phyloP scores from a whole-genome alignment of 2,888 invertebrate species.

The Tridacna crocea region DNA sequence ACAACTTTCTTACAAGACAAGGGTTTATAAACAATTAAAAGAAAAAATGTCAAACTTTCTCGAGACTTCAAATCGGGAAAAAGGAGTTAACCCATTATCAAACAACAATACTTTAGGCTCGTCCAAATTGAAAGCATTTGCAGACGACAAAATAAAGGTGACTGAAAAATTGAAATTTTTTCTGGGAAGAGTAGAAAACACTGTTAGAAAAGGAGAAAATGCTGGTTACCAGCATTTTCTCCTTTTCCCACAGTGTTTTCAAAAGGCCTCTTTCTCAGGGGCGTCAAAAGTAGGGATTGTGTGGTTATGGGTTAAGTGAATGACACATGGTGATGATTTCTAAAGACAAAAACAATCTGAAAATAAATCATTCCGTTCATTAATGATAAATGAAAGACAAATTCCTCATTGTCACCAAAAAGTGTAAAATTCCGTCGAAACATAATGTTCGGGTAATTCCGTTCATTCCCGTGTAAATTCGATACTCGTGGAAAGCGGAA shows the following conservation, averaged over 20 bases:
- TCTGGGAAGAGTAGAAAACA: not conserved
- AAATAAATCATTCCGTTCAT: conserved; percentile 13
- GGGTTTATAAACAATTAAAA: no score
- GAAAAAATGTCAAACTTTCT: no score
- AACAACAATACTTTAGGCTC: no score
- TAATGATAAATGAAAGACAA: conserved; percentile 18
- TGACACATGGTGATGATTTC: no score
- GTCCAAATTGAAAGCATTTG: no score
- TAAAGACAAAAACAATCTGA: not conserved
- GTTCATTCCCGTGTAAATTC: conserved; percentile 37
- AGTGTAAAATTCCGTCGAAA: not conserved
- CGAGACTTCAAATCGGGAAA: no score
- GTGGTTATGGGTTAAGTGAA: not conserved
- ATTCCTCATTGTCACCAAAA: conserved; percentile 18
- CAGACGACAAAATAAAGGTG: no score
- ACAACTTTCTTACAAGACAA: no score
- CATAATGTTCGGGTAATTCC: conserved; percentile 26
- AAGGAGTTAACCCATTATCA: no score
- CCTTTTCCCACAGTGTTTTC: not conserved
- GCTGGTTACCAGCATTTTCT: not conserved
- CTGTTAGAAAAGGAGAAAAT: not conserved
- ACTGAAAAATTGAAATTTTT: no score
- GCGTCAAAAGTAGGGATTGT: not conserved
- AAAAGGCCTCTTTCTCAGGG: not conserved
- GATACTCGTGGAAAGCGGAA: conserved; percentile 59